These are phyloP conservation scores for Bufotes viridis DNA, from an alignment of 2,797 vertebrate genomes.

Conservation along the genomic window DNA sequence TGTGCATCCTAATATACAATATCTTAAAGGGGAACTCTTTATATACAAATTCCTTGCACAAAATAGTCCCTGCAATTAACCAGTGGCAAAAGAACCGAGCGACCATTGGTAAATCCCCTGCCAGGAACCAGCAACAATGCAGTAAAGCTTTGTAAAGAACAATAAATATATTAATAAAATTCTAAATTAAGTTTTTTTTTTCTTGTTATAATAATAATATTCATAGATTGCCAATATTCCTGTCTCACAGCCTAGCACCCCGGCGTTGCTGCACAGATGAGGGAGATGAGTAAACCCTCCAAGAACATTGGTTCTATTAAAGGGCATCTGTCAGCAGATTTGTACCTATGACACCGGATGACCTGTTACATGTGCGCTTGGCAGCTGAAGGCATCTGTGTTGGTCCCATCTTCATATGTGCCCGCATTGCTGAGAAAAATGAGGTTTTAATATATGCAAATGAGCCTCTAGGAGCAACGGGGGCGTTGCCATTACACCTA, in stretches of 20 bases:
- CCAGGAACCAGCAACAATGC: background rate
- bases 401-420: too few relatives aligned
- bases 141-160: background rate
- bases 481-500: too few relatives aligned
- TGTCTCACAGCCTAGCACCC: background rate
- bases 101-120: background rate
- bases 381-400: too few relatives aligned
- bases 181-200: background rate
- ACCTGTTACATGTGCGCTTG: too few relatives aligned
- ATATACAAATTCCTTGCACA: background rate
- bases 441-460: too few relatives aligned
- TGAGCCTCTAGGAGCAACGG: too few relatives aligned
- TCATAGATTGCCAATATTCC: background rate
- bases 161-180: background rate
- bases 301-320: background rate
- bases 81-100: constrained; percentile 1
- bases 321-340: too few relatives aligned
- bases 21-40: background rate
- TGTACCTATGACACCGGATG: too few relatives aligned
- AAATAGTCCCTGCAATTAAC: background rate
- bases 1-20: constrained; percentile 5
- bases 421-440: too few relatives aligned
- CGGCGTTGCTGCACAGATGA: background rate
- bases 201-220: background rate
- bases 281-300: background rate